A percentile compares a stretch with the other conserved stretches of the same genome.
Evolutionary conservation across 2,888 invertebrate genomes (phyloP).

Genomic region (Prionchulus punctatus): DNA sequence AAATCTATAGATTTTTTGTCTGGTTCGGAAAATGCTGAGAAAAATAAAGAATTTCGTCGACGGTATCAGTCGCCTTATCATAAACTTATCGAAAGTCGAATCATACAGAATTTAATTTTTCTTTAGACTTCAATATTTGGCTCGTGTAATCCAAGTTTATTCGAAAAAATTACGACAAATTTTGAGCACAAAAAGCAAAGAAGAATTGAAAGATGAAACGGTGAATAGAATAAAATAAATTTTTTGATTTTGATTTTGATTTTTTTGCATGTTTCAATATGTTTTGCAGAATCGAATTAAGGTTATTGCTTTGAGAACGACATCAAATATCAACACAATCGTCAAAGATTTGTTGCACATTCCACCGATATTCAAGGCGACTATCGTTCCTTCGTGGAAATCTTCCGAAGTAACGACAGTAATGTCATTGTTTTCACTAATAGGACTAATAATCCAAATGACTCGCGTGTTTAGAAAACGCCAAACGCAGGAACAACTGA

Average conservation of each 20-base stretch:
- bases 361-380: conserved; percentile 71
- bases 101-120: conserved; percentile 1
- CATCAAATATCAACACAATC: conserved; percentile 74
- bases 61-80: conserved; percentile 1
- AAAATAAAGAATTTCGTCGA: conserved; percentile 46
- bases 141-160: conserved; percentile 72
- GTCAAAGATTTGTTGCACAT: conserved; percentile 85
- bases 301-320: conserved; percentile 60
- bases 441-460: too few species aligned
- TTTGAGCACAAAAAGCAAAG: conserved; percentile 47
- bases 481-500: neutral
- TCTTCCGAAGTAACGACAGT: conserved; percentile 16
- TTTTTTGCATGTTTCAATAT: neutral
- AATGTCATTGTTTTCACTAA: too few species aligned
- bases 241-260: neutral
- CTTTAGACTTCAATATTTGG: conserved; percentile 66
- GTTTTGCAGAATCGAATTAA: conserved; percentile 42
- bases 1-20: conserved; percentile 59
- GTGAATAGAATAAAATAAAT: conserved; percentile 17
- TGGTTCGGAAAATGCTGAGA: conserved; percentile 46
- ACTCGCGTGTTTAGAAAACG: neutral
- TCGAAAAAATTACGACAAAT: conserved; percentile 53
- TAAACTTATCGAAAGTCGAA: neutral
- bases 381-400: conserved; percentile 34
- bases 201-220: conserved; percentile 57